phyloP scores from a whole-genome alignment of 2,797 vertebrate species.

The Synanceia verrucosa region DNA sequence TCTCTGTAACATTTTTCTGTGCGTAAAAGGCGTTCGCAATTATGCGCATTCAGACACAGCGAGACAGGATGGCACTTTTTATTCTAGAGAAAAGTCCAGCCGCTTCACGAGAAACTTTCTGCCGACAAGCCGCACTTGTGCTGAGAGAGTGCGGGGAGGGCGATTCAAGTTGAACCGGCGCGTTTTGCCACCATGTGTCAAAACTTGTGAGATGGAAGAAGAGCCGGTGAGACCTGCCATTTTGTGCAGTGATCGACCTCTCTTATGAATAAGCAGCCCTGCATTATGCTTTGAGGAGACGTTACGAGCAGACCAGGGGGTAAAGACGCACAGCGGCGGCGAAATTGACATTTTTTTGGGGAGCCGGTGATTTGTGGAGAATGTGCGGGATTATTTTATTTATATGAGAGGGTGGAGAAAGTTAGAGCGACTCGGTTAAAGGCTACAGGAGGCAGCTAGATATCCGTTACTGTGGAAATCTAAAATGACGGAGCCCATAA shows the following conservation, averaged over 20 bases:
- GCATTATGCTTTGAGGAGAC: constrained; percentile 82
- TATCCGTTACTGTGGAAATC: constrained; percentile 53
- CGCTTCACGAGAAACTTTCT: constrained; percentile 70
- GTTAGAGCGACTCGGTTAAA: constrained; percentile 59
- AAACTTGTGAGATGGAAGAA: constrained; percentile 88
- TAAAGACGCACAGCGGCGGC: constrained; percentile 54
- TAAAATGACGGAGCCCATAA: constrained; percentile 61
- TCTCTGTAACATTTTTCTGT: not conserved
- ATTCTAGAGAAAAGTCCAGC: constrained; percentile 29
- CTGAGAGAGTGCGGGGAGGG: constrained; percentile 50
- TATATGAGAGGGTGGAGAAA: constrained; percentile 48
- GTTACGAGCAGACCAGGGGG: constrained; percentile 74
- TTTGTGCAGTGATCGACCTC: constrained; percentile 92
- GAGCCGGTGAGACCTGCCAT: constrained; percentile 93
- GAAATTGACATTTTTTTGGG: constrained; percentile 29
- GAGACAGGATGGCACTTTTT: constrained; percentile 26
- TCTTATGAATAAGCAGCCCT: constrained; percentile 80
- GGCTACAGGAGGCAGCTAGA: constrained; percentile 20
- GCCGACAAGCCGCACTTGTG: constrained; percentile 44
- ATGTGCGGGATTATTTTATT: not conserved
- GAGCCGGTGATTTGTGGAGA: not conserved
- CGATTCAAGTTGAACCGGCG: constrained; percentile 75
- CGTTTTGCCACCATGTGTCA: constrained; percentile 76
- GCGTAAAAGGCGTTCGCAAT: constrained; percentile 50
- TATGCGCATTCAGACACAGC: constrained; percentile 26